phyloP scores from a whole-genome alignment of 1,140 invertebrate genomes.

The Dendroctonus ponderosae region DNA sequence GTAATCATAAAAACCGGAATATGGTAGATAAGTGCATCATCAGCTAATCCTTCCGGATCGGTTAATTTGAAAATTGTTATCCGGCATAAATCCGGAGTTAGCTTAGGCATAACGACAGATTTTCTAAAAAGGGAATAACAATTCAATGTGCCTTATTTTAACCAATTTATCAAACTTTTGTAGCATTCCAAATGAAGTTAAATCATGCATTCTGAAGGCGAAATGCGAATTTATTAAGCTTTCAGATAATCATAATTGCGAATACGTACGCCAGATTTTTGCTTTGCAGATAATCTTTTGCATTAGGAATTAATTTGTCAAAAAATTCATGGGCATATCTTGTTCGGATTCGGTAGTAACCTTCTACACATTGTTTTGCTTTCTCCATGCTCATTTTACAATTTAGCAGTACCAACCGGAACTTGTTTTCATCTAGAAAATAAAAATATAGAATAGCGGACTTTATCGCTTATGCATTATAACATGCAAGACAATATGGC shows the following conservation, averaged over 20 bases:
- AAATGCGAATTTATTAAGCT: too few relatives aligned
- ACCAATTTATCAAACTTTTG: not conserved
- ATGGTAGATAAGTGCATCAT: constrained; percentile 27
- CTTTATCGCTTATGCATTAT: not conserved
- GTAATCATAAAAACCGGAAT: constrained; percentile 31
- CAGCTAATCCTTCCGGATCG: constrained; percentile 29
- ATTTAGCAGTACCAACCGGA: constrained; percentile 26
- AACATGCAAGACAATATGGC: too few relatives aligned
- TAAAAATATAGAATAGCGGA: not conserved
- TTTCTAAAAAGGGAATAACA: constrained; percentile 16
- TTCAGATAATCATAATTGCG: too few relatives aligned
- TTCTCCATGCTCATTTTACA: constrained; percentile 36
- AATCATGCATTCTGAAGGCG: not conserved
- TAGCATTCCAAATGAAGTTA: not conserved
- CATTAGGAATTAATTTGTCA: constrained; percentile 19
- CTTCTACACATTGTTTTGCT: constrained; percentile 30
- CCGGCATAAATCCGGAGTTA: constrained; percentile 34
- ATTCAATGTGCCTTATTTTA: too few relatives aligned
- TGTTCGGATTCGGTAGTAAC: constrained; percentile 28
- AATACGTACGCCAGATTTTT: constrained; percentile 30
- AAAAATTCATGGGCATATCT: constrained; percentile 28
- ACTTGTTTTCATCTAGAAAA: constrained; percentile 16
- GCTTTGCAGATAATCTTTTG: constrained; percentile 12
- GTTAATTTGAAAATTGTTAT: constrained; percentile 28
- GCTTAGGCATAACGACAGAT: constrained; percentile 29